Percentiles rank a stretch among this genome's conserved stretches.
phyloP scores from a whole-genome alignment of 2,797 vertebrate genomes.

The Varecia variegata region DNA sequence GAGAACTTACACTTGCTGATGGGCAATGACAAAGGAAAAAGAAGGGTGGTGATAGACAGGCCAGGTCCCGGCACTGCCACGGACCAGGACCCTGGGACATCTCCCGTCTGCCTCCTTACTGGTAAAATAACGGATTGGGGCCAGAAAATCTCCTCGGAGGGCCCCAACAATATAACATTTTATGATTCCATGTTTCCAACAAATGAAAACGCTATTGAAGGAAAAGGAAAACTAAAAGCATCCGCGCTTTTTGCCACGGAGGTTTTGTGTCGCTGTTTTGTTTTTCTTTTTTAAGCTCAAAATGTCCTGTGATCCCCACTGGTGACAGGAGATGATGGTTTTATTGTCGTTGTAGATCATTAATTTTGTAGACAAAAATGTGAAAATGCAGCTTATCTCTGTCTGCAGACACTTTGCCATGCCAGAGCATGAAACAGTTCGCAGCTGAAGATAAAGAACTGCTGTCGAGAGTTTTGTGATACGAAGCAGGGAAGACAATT shows the following conservation, averaged over 20 bases:
- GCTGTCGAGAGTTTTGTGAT: constrained; percentile 75
- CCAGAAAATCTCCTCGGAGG: neutral
- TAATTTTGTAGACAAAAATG: constrained; percentile 83
- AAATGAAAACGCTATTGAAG: neutral
- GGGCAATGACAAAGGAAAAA: neutral
- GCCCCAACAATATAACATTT: neutral
- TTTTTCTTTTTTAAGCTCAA: neutral
- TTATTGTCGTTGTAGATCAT: constrained; percentile 80
- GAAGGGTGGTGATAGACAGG: neutral
- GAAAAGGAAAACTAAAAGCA: neutral
- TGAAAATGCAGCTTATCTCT: constrained; percentile 82
- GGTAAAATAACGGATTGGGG: neutral
- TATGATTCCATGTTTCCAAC: neutral
- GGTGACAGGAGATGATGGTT: constrained; percentile 76
- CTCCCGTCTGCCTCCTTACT: neutral
- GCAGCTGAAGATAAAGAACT: constrained; percentile 74
- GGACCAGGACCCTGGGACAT: fast-evolving
- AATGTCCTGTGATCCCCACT: constrained; percentile 36
- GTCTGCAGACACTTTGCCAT: constrained; percentile 81
- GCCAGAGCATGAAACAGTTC: constrained; percentile 79
- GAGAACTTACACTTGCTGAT: too few species aligned
- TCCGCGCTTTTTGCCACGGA: neutral
- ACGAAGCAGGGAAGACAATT: neutral
- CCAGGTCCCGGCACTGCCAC: neutral
- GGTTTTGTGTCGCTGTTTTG: neutral